Base-by-base conservation (phyloP, 2,797 vertebrate species). In the Neosilurus hyrtlii region DNA sequence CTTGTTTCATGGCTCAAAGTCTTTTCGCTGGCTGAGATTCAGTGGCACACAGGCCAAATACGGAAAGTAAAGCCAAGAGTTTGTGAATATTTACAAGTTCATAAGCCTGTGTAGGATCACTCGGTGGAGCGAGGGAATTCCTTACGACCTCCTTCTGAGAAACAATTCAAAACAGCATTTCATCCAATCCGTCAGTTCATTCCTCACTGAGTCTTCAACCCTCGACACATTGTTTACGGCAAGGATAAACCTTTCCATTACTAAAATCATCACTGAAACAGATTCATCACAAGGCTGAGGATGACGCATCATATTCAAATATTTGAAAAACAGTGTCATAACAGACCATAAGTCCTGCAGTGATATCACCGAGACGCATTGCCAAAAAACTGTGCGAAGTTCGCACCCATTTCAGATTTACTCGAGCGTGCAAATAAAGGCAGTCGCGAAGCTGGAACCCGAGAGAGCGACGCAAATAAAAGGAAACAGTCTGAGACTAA, bases 311-410 rank as follows among this genome's bases (percentile, higher is more conserved):
- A 15, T 43, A 0, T 67, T 30, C 67, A 82, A 76, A 52, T 35
- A 26, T 63, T 22, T 57, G 72, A 57, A 71, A 85, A 85, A 81
- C 79, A 81, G 22, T 66, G 66, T 77, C 61, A 68, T 68, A 67
- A 67, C 43, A 75, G 61, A 54, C 15, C 30, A 37, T 80, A 43
- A 84, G 57, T 74, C 59, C 30, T 20, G 61, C 35, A 2, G 22
- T 56, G 66, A 85, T 37, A 81, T 81, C 52, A 70, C 52, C 2
- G 37, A 35, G 22, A 74, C 6, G 8, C 22, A 14, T 74, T 18
- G 22, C 35, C 70, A 63, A 16, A 56, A 30, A 56, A 30, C 16
- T 37, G 56, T 63, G 10, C 6, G 30, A 73, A 30, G 66, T 62
- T 4, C 22, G 54, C 26, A 54, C 24, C 63, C 30, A 61, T 43